These are phyloP conservation scores for Odontomyia ornata DNA, from an alignment of 2,888 invertebrate genomes.

Conservation along the genomic window DNA sequence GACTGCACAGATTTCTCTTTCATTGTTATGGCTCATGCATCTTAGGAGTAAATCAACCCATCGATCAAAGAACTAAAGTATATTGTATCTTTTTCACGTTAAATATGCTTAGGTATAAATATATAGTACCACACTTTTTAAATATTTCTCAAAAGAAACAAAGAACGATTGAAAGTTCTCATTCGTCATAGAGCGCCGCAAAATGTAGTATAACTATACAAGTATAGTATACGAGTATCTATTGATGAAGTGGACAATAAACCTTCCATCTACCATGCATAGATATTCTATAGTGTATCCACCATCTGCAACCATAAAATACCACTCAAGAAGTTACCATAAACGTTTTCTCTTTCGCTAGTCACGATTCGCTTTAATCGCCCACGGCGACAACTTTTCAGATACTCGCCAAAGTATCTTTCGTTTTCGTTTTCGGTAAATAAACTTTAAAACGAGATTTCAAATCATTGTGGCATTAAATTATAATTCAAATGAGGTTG, in stretches of 20 bases:
- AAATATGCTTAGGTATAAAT: not conserved
- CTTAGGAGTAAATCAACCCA: too few species aligned
- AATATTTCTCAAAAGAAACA: not conserved
- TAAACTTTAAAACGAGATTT: conserved; percentile 16
- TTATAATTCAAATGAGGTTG: conserved; percentile 6
- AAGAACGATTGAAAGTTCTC: not conserved
- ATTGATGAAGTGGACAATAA: not conserved
- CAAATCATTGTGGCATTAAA: not conserved
- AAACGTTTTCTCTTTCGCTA: conserved; percentile 19
- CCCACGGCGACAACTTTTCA: not conserved
- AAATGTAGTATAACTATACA: too few species aligned
- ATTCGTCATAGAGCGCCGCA: not conserved
- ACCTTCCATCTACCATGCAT: not conserved
- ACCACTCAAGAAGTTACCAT: conserved; percentile 13
- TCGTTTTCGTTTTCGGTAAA: not conserved
- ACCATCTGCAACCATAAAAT: conserved; percentile 18
- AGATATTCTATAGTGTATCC: not conserved
- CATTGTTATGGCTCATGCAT: too few species aligned
- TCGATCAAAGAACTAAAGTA: too few species aligned
- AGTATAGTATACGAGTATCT: not conserved
- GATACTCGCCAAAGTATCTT: not conserved
- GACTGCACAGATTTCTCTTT: too few species aligned
- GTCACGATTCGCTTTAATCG: not conserved
- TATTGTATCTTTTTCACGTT: too few species aligned
- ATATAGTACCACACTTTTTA: not conserved